These are phyloP conservation scores for Drosophila mettleri DNA, from an alignment of 2,888 invertebrate genomes.

Conservation along the genomic window DNA sequence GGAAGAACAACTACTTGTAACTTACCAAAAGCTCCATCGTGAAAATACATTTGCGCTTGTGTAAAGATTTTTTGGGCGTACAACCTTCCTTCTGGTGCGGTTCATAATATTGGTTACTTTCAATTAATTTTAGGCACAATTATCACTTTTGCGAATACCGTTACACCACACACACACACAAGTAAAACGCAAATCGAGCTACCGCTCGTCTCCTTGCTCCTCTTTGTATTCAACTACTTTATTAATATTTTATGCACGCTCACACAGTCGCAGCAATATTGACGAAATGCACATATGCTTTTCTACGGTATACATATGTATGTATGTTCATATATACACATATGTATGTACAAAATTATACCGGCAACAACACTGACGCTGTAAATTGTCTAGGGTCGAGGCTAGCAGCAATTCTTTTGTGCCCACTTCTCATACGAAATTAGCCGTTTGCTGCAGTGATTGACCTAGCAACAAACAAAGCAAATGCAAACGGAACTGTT, in stretches of 20 bases:
- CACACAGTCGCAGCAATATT: slow-evolving; percentile 21
- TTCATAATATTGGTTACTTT: slow-evolving; percentile 75
- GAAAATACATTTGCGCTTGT: slow-evolving; percentile 88
- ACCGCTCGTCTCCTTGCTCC: neutral
- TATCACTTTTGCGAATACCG: slow-evolving; percentile 51
- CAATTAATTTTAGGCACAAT: slow-evolving; percentile 24
- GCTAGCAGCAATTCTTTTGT: slow-evolving; percentile 44
- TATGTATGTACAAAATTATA: slow-evolving; percentile 2
- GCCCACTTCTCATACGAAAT: slow-evolving; percentile 28
- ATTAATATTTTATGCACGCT: slow-evolving; percentile 30
- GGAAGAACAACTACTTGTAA: slow-evolving; percentile 7
- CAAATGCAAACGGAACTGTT: slow-evolving; percentile 23
- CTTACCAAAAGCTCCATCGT: slow-evolving; percentile 89
- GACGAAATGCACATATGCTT: slow-evolving; percentile 1
- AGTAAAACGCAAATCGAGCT: slow-evolving; percentile 19
- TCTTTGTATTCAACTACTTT: slow-evolving; percentile 18
- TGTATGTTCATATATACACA: neutral
- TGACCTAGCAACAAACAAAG: slow-evolving; percentile 23
- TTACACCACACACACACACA: slow-evolving; percentile 36
- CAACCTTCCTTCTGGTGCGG: slow-evolving; percentile 85
- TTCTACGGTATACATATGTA: neutral
- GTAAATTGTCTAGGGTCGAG: slow-evolving; percentile 63
- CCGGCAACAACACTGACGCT: slow-evolving; percentile 35
- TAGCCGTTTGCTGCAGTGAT: slow-evolving; percentile 57
- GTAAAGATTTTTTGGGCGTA: slow-evolving; percentile 87